Conservation (phyloP, 2,113 vertebrate species). For the Micromys minutus region DNA sequence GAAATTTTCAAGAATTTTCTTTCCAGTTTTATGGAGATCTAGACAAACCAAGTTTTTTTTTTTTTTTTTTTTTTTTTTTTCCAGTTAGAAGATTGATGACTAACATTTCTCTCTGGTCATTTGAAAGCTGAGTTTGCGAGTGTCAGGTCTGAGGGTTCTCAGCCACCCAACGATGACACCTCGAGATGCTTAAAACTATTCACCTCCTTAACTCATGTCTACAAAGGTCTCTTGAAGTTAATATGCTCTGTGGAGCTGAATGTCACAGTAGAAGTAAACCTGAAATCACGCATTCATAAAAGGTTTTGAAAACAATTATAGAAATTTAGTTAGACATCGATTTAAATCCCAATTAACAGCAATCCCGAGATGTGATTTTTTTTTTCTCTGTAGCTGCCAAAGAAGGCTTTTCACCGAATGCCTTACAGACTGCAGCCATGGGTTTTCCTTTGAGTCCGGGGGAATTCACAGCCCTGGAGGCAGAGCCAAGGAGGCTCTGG, state of each 20-base stretch:
- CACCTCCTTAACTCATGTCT: constrained; percentile 41
- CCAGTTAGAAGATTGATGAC: background rate
- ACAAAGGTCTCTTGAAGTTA: constrained; percentile 64
- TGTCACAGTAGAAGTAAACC: constrained; percentile 46
- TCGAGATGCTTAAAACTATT: constrained; percentile 42
- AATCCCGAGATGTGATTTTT: constrained; percentile 36
- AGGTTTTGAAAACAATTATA: constrained; percentile 1
- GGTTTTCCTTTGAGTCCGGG: constrained; percentile 7
- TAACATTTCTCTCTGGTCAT: background rate
- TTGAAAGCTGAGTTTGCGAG: constrained; percentile 44
- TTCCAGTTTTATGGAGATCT: constrained; percentile 54
- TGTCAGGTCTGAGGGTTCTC: background rate
- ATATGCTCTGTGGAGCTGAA: constrained; percentile 36
- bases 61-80: constrained; percentile 31
- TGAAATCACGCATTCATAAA: constrained; percentile 24
- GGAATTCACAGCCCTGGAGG: background rate
- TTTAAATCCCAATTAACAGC: constrained; percentile 52
- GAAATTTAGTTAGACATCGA: constrained; percentile 40
- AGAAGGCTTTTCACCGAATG: constrained; percentile 20
- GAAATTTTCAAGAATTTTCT: constrained; percentile 35
- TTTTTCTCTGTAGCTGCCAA: constrained; percentile 32
- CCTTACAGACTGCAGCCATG: background rate
- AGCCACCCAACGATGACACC: constrained; percentile 24
- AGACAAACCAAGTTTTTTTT: constrained; percentile 55
- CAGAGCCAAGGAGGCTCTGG: constrained; percentile 76